A percentile compares a stretch with the other conserved stretches of the same genome.
These are phyloP conservation scores for Gymnoscelis rufifasciata DNA, from an alignment of 2,888 invertebrate species.

Conservation along the genomic window DNA sequence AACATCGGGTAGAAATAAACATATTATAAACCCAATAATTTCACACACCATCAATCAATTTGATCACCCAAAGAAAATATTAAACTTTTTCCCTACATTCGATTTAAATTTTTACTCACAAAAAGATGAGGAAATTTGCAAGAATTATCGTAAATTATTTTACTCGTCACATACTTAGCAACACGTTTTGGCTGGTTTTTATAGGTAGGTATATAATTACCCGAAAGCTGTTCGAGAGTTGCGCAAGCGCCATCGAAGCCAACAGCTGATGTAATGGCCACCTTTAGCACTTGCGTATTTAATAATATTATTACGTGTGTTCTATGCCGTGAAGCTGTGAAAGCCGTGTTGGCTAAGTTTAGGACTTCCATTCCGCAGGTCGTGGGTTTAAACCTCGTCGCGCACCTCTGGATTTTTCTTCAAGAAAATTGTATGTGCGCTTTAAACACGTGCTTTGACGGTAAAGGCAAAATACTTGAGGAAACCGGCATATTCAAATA, in stretches of 20 bases:
- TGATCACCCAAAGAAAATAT: slow-evolving; percentile 13
- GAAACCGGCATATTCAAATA: too few relatives aligned
- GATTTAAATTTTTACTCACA: slow-evolving; percentile 12
- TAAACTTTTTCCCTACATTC: slow-evolving; percentile 6
- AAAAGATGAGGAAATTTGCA: slow-evolving; percentile 12
- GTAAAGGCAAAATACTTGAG: too few relatives aligned
- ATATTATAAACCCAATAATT: too few relatives aligned
- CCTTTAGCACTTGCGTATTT: slow-evolving; percentile 16
- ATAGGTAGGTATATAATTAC: slow-evolving; percentile 22
- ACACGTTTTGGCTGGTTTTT: slow-evolving; percentile 18
- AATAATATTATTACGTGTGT: slow-evolving; percentile 12
- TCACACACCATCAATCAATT: slow-evolving; percentile 13
- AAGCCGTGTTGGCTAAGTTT: too few relatives aligned
- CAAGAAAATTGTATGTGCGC: too few relatives aligned
- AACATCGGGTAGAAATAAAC: too few relatives aligned
- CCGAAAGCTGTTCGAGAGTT: slow-evolving; percentile 22
- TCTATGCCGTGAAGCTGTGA: too few relatives aligned
- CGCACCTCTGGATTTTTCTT: too few relatives aligned
- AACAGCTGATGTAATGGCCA: slow-evolving; percentile 26
- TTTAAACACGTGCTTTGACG: too few relatives aligned
- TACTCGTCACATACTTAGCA: slow-evolving; percentile 11
- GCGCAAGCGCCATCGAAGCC: slow-evolving; percentile 25
- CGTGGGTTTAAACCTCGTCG: too few relatives aligned
- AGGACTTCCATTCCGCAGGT: too few relatives aligned
- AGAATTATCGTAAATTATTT: slow-evolving; percentile 8